Evolutionary conservation across 37 sponge, comb jelly and placozoan species (phyloP), one percentile per base, ranked within the genome.

Genomic region (Diacarnus erythraeanus): DNA sequence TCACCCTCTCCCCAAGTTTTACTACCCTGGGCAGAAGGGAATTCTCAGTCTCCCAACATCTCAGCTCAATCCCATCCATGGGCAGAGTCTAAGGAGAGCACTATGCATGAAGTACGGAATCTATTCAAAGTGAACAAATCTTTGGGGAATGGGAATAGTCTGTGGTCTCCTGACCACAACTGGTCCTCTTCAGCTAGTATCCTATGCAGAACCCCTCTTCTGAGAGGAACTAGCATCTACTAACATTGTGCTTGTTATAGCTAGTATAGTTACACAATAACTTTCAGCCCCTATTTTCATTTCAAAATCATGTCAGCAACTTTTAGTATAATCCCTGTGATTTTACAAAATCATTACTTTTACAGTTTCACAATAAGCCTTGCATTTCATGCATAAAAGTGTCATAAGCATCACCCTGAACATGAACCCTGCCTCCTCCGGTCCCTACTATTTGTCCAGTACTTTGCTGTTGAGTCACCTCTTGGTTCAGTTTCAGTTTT

Each of bases 371-470:
- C 77, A 98, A 73, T 29, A 98, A 81, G 63, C 88, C 92, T 70
- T 93, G 79, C 96, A 98, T 98, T 69, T 98, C 96, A 5, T 90
- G 88, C 99, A 98, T 98, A 47, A 98, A 98, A 27, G 89, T 79
- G 38, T 87, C 77, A 70, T 98, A 98, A 22, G 96, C 99, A 68
- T 94, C 98, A 40, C 90, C 95, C 47, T 85, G 84, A 1, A 41
- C 42, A 31, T 31, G 31, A 6, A 56, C 38, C 17, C 35, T 17
- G n/a, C 51, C 12, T 17, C 18, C 58, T 36, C 57, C 59, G 21
- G 74, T 22, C 15, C 36, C 58, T 27, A 17, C 35, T n/a, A 30
- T 27, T 2, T 29, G 31, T 1, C 42, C 51, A 21, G 27, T 27
- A 17, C 64, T 18, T 18, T 47, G 40, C 15, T 76, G 60, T n/a